These are phyloP conservation scores for Takifugu flavidus DNA, from an alignment of 2,113 vertebrate species.

Conservation along the genomic window DNA sequence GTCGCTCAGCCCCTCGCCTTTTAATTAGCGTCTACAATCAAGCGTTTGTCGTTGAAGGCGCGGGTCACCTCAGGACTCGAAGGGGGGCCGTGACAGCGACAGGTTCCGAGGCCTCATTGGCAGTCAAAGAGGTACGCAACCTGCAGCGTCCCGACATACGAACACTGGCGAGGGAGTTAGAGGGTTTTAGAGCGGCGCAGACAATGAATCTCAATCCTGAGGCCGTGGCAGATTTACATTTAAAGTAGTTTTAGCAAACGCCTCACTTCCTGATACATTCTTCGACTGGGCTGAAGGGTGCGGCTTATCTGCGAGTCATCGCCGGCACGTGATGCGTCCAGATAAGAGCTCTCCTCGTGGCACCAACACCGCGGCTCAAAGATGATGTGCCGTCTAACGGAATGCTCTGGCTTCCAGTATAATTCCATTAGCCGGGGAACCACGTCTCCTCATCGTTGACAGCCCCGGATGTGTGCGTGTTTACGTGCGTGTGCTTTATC, in stretches of 20 bases:
- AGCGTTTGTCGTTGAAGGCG: conserved; percentile 21
- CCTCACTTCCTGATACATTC: conserved; percentile 70
- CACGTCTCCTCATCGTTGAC: conserved; percentile 21
- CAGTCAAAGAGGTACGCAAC: conserved; percentile 54
- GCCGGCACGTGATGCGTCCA: conserved; percentile 59
- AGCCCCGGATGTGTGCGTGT: conserved; percentile 9
- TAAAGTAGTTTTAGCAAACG: conserved; percentile 75
- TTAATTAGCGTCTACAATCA: conserved; percentile 31
- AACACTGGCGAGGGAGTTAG: conserved; percentile 50
- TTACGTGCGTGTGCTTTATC: conserved; percentile 20
- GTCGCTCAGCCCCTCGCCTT: conserved; percentile 10
- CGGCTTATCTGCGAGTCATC: conserved; percentile 70
- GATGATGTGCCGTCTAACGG: conserved; percentile 55
- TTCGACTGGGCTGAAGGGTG: conserved; percentile 57
- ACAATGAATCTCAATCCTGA: conserved; percentile 73
- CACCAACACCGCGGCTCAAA: conserved; percentile 41
- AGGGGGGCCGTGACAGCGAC: conserved; percentile 34
- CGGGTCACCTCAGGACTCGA: conserved; percentile 20
- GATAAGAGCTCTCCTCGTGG: conserved; percentile 45
- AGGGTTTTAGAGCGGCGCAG: conserved; percentile 47
- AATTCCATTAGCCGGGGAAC: conserved; percentile 53
- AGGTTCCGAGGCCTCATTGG: conserved; percentile 48
- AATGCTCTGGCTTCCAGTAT: conserved; percentile 30
- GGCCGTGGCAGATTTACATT: conserved; percentile 76
- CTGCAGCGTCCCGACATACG: conserved; percentile 48